A percentile compares a stretch with the other conserved stretches of the same genome.
Evolutionary conservation across 2,113 vertebrate species (phyloP).

Genomic region (Hyperopisus bebe): DNA sequence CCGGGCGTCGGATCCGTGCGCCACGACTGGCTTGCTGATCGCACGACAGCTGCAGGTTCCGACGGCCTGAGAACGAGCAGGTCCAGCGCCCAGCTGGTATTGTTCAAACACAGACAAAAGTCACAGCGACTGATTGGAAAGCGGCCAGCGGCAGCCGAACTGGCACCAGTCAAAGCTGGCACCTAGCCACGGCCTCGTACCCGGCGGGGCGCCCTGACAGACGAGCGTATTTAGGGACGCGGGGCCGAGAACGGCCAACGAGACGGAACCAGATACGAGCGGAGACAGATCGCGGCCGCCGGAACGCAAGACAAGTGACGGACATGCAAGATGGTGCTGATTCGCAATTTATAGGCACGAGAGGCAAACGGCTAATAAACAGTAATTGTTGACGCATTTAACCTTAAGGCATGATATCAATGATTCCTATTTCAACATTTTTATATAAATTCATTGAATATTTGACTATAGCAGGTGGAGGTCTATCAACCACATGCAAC

Average conservation of each 20-base stretch:
- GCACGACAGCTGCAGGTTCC: constrained; percentile 15
- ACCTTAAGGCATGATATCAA: background rate
- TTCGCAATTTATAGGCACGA: background rate
- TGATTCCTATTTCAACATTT: background rate
- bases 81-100: constrained; percentile 12
- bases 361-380: background rate
- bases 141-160: background rate
- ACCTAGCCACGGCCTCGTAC: background rate
- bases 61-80: background rate
- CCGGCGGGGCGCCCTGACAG: background rate
- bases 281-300: background rate
- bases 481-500: background rate
- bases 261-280: background rate
- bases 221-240: background rate
- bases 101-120: background rate
- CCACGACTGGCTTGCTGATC: background rate
- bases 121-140: constrained; percentile 28
- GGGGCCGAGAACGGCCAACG: background rate
- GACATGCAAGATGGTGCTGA: background rate
- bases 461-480: background rate
- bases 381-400: background rate
- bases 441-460: background rate
- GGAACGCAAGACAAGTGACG: background rate
- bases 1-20: background rate
- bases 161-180: background rate